A percentile compares a stretch with the other conserved stretches of the same genome.
phyloP scores from a whole-genome alignment of 2,113 vertebrate species.

The Leptosomus discolor region DNA sequence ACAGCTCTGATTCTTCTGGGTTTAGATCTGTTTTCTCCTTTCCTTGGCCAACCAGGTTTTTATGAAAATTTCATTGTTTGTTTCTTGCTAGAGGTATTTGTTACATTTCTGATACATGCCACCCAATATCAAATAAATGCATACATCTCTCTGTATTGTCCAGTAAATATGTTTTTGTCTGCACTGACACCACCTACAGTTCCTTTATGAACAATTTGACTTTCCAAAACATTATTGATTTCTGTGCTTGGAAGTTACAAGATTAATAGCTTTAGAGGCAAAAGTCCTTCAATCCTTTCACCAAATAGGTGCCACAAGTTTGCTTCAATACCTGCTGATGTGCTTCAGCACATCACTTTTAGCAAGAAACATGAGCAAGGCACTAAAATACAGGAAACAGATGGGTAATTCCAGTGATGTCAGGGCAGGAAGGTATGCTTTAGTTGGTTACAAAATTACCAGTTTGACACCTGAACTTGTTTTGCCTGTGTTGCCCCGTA shows the following conservation, averaged over 20 bases:
- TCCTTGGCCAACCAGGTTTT: background rate
- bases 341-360: background rate
- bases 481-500: background rate
- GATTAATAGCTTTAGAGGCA: conserved; percentile 20
- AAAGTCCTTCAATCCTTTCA: conserved; percentile 26
- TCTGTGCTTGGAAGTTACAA: background rate
- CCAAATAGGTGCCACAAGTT: background rate
- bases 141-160: background rate
- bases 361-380: background rate
- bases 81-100: background rate
- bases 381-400: conserved; percentile 53
- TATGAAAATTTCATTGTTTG: background rate
- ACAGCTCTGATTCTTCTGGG: background rate
- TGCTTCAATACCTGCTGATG: background rate
- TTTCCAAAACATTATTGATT: conserved; percentile 39
- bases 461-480: background rate
- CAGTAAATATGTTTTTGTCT: background rate
- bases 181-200: background rate
- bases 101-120: background rate
- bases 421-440: conserved; percentile 29
- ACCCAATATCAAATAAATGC: background rate
- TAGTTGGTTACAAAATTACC: background rate
- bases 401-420: conserved; percentile 7
- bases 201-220: conserved; percentile 32
- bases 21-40: background rate